phyloP scores from a whole-genome alignment of 2,888 invertebrate species.

The Xestoiulus laeticollis region DNA sequence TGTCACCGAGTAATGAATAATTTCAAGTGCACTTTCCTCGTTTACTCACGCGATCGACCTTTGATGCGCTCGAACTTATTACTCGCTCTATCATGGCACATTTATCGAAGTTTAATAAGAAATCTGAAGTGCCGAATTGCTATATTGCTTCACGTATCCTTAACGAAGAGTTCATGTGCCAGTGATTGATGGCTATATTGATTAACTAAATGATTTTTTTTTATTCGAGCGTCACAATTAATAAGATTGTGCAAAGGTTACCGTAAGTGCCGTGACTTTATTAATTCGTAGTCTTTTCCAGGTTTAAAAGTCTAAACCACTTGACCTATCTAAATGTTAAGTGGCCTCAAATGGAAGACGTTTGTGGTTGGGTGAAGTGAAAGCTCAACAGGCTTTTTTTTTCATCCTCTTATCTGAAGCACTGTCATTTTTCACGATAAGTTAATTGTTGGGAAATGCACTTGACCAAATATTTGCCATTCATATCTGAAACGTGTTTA shows the following conservation, averaged over 20 bases:
- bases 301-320: background rate
- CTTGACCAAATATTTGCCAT: background rate
- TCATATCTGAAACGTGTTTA: background rate
- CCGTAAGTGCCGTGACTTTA: background rate
- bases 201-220: background rate
- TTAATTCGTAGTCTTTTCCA: background rate
- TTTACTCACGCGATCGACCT: background rate
- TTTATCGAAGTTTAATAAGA: background rate
- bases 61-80: background rate
- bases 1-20: background rate
- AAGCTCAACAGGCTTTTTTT: background rate
- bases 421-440: conserved; percentile 11
- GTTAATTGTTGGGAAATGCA: conserved; percentile 19
- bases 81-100: background rate
- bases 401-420: conserved; percentile 16
- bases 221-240: conserved; percentile 4
- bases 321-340: conserved; percentile 34
- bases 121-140: background rate
- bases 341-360: background rate
- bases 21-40: background rate
- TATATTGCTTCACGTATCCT: background rate
- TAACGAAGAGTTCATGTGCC: background rate
- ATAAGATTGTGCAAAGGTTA: conserved; percentile 14
- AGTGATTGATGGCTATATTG: background rate
- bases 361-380: background rate